Evolutionary conservation across 2,888 invertebrate genomes (phyloP).

Genomic region (Serrognathus titanus): DNA sequence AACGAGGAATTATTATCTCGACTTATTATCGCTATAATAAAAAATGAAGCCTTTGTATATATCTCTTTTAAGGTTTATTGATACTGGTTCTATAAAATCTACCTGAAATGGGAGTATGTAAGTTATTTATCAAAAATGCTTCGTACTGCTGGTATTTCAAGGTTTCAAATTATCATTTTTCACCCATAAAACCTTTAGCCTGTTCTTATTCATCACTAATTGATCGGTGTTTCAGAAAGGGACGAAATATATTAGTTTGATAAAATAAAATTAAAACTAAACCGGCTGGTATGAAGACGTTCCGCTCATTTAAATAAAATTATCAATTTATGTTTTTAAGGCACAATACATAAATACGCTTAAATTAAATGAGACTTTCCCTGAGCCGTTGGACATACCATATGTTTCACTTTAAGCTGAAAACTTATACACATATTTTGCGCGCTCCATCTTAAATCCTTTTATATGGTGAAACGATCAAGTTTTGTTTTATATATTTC

Average conservation of each 20-base stretch:
- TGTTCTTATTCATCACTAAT: background rate
- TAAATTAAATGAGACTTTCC: no score
- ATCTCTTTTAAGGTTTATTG: background rate
- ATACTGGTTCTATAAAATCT: constrained; percentile 36
- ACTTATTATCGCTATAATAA: constrained; percentile 11
- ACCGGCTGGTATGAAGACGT: no score
- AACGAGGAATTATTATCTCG: background rate
- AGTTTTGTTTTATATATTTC: no score
- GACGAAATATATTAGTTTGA: background rate
- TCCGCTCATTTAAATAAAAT: no score
- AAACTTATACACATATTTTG: no score
- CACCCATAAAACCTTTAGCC: constrained; percentile 23
- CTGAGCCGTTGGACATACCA: no score
- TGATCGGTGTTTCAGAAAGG: background rate
- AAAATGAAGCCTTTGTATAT: constrained; percentile 5
- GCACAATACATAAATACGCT: no score
- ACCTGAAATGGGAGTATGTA: constrained; percentile 36
- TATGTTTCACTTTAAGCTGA: no score
- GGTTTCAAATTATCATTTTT: constrained; percentile 41
- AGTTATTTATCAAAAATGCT: constrained; percentile 41
- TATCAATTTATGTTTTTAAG: no score
- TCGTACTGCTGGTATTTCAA: constrained; percentile 38
- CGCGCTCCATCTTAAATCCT: no score
- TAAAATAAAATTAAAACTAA: background rate
- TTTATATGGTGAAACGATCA: no score